Base-by-base conservation (phyloP, 2,113 vertebrate species). In the Sceloporus undulatus region DNA sequence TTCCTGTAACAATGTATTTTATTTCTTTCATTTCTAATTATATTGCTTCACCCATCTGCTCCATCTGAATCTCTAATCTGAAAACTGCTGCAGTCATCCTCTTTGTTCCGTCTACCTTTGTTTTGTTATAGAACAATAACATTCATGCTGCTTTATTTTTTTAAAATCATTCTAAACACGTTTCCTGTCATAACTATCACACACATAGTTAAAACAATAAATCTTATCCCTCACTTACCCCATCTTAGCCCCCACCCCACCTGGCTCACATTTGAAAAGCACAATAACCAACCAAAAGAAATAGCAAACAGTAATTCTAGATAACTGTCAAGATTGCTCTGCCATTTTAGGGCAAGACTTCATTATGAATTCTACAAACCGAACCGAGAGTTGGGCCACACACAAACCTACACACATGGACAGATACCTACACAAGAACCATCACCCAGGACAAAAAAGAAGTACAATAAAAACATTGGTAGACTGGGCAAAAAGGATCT, bases 1-100 rank as follows among this genome's bases (percentile, higher is more conserved):
- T 19, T 40, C 5, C 1, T 23, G 42, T 52, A 54, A 79, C 8
- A 21, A 5, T 18, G 38, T 59, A 65, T 82, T 75, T 54, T 27
- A 56, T 16, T 65, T 40, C n/a, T 71, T 86, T 79, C 56, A 71
- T 70, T 80, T 66, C 77, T 80, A 6, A 79, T 27, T 79, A 70
- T 70, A 11, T 56, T 13, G 23, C 8, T 34, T 34, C 65, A 38
- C 27, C 48, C 6, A 21, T 34, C 18, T 29, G 48, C 71, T 40
- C 48, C 6, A 21, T 23, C 18, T 29, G 48, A 80, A 80, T 87
- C 27, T 80, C 19, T 42, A 66, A 73, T 87, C 77, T 40, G 29
- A 13, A 79, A 70, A 79, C 48, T 80, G 29, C 29, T 68, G 76
- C 48, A 48, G 48, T 48, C 29, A 84, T 56, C 29, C 29, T 54